phyloP scores from a whole-genome alignment of 2,797 vertebrate species.

The Oryzias sinensis region DNA sequence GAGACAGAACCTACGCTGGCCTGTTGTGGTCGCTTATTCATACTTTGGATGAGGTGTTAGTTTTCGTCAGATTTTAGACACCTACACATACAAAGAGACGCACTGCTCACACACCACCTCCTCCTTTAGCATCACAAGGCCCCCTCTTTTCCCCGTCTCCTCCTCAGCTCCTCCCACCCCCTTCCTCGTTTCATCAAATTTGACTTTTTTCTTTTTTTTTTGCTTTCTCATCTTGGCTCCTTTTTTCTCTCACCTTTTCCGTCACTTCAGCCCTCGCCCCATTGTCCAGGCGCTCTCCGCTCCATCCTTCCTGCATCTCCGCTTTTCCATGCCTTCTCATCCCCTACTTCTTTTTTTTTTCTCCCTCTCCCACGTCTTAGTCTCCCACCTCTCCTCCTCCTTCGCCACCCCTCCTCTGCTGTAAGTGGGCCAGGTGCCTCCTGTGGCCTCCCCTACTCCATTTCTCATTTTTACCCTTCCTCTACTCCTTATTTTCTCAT shows the following conservation, averaged over 20 bases:
- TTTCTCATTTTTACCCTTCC: constrained; percentile 81
- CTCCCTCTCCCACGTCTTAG: constrained; percentile 60
- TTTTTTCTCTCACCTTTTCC: constrained; percentile 51
- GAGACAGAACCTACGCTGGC: constrained; percentile 67
- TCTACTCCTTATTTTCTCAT: constrained; percentile 71
- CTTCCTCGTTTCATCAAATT: constrained; percentile 35
- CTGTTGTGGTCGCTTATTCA: constrained; percentile 72
- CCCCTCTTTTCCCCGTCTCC: constrained; percentile 41
- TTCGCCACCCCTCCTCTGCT: constrained; percentile 60
- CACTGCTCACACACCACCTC: constrained; percentile 51
- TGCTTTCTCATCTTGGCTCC: constrained; percentile 32
- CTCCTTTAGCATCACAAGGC: constrained; percentile 62
- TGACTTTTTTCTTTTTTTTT: constrained; percentile 40
- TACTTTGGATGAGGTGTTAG: constrained; percentile 71
- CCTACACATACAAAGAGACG: constrained; percentile 45
- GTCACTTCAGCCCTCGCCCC: constrained; percentile 36
- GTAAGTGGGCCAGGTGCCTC: constrained; percentile 81
- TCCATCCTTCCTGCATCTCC: constrained; percentile 6
- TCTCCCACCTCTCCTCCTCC: constrained; percentile 63
- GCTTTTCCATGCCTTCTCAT: constrained; percentile 18
- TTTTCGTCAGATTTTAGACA: constrained; percentile 70
- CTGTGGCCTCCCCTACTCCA: constrained; percentile 80
- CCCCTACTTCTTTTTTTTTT: constrained; percentile 18
- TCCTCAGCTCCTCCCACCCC: constrained; percentile 23
- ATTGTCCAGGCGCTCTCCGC: constrained; percentile 22